phyloP scores from a whole-genome alignment of 2,888 invertebrate species.

The Agrotis clavis region DNA sequence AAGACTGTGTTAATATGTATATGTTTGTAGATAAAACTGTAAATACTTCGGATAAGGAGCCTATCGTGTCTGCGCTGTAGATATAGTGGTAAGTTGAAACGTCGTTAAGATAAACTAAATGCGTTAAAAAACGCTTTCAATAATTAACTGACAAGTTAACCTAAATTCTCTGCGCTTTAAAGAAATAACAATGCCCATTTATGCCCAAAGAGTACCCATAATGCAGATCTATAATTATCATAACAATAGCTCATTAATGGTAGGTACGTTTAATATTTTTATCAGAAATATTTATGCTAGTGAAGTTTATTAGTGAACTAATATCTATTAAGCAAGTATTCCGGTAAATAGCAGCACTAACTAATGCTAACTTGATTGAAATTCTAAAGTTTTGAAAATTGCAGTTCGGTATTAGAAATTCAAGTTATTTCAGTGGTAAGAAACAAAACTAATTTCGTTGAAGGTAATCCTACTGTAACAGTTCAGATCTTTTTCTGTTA shows the following conservation, averaged over 20 bases:
- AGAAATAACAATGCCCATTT: not conserved
- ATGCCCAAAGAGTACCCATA: no score
- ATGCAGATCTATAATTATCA: no score
- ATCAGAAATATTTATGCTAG: not conserved
- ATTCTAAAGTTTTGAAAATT: constrained; percentile 25
- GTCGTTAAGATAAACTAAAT: constrained; percentile 35
- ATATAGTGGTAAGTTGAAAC: constrained; percentile 76
- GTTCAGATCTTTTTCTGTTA: constrained; percentile 31
- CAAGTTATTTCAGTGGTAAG: constrained; percentile 15
- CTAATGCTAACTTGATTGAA: constrained; percentile 16
- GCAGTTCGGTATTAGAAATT: constrained; percentile 11
- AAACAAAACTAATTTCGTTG: constrained; percentile 27
- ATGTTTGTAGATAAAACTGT: constrained; percentile 88
- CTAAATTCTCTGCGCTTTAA: not conserved
- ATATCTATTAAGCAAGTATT: not conserved
- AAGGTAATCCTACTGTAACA: constrained; percentile 7
- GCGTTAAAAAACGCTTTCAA: constrained; percentile 12
- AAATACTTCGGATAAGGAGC: constrained; percentile 85
- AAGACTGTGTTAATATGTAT: constrained; percentile 89
- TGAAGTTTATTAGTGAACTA: not conserved
- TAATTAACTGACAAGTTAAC: constrained; percentile 22
- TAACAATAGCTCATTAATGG: no score
- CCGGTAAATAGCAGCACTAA: not conserved
- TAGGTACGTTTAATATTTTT: no score
- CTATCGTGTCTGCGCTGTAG: constrained; percentile 87